Evolutionary conservation across 2,888 invertebrate genomes (phyloP).

Genomic region (Hirtodrosophila cameraria): DNA sequence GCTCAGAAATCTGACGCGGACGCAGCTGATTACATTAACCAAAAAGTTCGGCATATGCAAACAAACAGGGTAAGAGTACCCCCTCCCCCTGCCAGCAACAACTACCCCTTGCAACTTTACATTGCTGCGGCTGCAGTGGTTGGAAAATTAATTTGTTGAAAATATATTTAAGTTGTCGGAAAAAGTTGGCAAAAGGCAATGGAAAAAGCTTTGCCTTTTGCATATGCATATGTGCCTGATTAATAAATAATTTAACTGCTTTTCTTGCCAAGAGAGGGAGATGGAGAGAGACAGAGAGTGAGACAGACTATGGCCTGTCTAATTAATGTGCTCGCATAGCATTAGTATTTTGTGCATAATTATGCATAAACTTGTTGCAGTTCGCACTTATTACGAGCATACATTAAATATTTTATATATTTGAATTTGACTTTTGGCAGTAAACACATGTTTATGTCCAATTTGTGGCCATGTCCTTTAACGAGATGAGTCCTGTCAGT

Average conservation of each 20-base stretch:
- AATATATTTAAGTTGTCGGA: slow-evolving; percentile 80
- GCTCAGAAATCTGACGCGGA: slow-evolving; percentile 50
- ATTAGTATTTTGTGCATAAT: slow-evolving; percentile 43
- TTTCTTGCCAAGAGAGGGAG: slow-evolving; percentile 1
- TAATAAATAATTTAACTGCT: slow-evolving; percentile 51
- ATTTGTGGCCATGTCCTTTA: slow-evolving; percentile 46
- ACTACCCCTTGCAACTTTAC: slow-evolving; percentile 26
- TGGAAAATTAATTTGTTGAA: slow-evolving; percentile 80
- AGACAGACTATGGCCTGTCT: slow-evolving; percentile 47
- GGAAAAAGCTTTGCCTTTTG: slow-evolving; percentile 21
- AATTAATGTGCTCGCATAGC: slow-evolving; percentile 59
- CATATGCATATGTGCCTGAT: slow-evolving; percentile 43
- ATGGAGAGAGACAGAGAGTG: neutral
- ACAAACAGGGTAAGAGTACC: slow-evolving; percentile 25
- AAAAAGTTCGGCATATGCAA: slow-evolving; percentile 70
- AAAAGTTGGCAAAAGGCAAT: slow-evolving; percentile 56
- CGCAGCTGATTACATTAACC: slow-evolving; percentile 82
- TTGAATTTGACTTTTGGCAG: slow-evolving; percentile 47
- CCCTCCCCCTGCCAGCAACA: neutral
- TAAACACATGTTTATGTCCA: slow-evolving; percentile 65
- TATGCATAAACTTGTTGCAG: slow-evolving; percentile 57
- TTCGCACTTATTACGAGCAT: slow-evolving; percentile 32
- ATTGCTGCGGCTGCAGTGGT: slow-evolving; percentile 43
- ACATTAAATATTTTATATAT: slow-evolving; percentile 36
- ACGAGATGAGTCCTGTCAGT: slow-evolving; percentile 23